Evolutionary conservation across 1,140 invertebrate genomes (phyloP).

Genomic region (Penaeus vannamei): DNA sequence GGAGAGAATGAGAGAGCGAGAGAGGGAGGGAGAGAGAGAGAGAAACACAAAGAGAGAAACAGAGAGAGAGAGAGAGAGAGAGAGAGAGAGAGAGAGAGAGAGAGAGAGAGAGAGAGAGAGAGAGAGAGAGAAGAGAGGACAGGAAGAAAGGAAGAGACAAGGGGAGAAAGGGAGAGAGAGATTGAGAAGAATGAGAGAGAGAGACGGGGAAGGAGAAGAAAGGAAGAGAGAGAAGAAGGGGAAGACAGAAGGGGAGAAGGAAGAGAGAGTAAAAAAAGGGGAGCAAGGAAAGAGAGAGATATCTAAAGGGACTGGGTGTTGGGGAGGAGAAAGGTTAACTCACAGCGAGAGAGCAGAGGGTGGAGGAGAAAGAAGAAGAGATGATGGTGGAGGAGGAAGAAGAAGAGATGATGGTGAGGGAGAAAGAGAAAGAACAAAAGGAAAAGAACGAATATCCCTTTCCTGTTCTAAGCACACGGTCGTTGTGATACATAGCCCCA

Average conservation of each 20-base stretch:
- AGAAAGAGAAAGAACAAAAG: neutral
- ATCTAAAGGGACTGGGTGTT: neutral
- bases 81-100: too few species aligned
- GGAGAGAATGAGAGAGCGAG: too few species aligned
- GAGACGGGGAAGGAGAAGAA: conserved; percentile 5
- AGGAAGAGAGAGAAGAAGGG: too few species aligned
- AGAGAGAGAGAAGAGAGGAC: conserved; percentile 10
- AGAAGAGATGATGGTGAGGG: neutral
- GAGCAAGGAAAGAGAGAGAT: neutral
- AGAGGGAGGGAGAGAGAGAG: conserved; percentile 10
- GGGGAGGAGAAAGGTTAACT: neutral
- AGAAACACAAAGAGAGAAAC: too few species aligned
- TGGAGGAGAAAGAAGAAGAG: conserved; percentile 4
- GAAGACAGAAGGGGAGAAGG: conserved; percentile 2
- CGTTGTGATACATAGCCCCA: too few species aligned
- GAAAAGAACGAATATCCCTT: neutral
- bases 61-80: too few species aligned
- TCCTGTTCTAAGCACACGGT: too few species aligned
- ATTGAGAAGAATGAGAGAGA: neutral
- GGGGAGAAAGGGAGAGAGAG: too few species aligned
- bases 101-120: conserved; percentile 1
- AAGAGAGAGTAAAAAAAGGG: conserved; percentile 5
- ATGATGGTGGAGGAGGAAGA: neutral
- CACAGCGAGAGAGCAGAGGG: neutral
- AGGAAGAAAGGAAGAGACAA: too few species aligned